These are phyloP conservation scores for Lepidostoma basale DNA, from an alignment of 1,140 invertebrate genomes.

Conservation along the genomic window DNA sequence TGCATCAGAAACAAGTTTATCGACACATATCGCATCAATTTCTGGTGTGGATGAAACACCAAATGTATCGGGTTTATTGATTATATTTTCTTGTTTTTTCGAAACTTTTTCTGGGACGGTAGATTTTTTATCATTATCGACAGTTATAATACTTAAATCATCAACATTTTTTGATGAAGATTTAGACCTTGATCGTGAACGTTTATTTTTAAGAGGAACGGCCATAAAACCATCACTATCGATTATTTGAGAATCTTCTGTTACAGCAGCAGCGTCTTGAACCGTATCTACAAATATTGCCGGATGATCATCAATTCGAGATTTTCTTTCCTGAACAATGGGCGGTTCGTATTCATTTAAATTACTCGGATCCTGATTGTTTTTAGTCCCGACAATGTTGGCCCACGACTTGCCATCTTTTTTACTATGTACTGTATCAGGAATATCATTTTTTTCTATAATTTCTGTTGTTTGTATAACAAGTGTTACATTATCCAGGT, in stretches of 20 bases:
- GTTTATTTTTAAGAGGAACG: constrained; percentile 52
- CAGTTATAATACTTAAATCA: background rate
- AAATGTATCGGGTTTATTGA: background rate
- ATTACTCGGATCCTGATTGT: background rate
- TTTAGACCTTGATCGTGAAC: constrained; percentile 56
- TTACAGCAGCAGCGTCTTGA: constrained; percentile 47
- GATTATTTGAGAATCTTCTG: constrained; percentile 48
- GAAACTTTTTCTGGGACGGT: background rate
- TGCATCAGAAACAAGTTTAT: background rate
- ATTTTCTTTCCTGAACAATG: constrained; percentile 34
- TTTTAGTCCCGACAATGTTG: constrained; percentile 35
- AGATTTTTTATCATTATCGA: background rate
- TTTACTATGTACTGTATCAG: background rate
- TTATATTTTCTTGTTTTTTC: background rate
- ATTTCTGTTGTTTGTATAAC: background rate
- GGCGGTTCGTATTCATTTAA: background rate
- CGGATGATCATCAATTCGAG: constrained; percentile 48
- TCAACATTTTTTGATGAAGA: constrained; percentile 34
- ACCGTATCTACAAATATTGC: constrained; percentile 55
- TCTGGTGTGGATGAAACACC: background rate
- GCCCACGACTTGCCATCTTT: constrained; percentile 35
- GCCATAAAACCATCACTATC: constrained; percentile 58
- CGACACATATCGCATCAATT: background rate
- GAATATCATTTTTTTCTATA: background rate
- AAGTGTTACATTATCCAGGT: no score